Evolutionary conservation across 2,888 invertebrate genomes (phyloP).

Genomic region (Cepaea hortensis): DNA sequence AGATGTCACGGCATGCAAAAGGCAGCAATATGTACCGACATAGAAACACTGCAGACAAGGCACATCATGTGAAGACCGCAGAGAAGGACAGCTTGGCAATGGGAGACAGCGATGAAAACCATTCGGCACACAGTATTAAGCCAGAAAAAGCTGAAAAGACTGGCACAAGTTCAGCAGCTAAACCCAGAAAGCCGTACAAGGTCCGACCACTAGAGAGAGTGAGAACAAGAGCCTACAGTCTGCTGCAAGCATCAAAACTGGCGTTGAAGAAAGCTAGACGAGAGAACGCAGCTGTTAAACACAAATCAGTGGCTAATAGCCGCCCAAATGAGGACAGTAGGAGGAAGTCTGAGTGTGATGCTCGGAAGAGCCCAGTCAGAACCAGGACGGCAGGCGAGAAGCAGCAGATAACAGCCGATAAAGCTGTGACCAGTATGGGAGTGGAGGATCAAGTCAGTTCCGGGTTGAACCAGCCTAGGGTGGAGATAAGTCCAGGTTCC

Average conservation of each 20-base stretch:
- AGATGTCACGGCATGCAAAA: not conserved
- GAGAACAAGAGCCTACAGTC: slow-evolving; percentile 43
- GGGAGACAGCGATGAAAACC: slow-evolving; percentile 2
- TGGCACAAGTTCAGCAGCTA: not conserved
- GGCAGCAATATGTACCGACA: not conserved
- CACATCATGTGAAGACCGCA: not conserved
- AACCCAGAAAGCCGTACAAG: slow-evolving; percentile 42
- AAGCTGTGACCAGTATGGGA: not conserved
- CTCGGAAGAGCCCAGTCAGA: not conserved
- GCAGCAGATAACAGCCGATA: not conserved
- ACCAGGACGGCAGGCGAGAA: not conserved
- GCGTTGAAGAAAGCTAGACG: slow-evolving; percentile 41
- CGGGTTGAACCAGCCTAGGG: not conserved
- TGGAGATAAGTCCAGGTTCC: not conserved
- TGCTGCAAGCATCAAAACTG: slow-evolving; percentile 38
- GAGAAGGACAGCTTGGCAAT: not conserved
- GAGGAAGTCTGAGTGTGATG: not conserved
- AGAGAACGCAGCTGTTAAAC: slow-evolving; percentile 25
- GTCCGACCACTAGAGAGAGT: slow-evolving; percentile 42
- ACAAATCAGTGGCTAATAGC: not conserved
- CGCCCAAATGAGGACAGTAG: not conserved
- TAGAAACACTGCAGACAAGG: not conserved
- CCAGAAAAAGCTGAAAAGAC: not conserved
- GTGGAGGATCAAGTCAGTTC: not conserved
- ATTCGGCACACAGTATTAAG: not conserved